Conservation (phyloP, 1,140 invertebrate species). For the Psix sp. region DNA sequence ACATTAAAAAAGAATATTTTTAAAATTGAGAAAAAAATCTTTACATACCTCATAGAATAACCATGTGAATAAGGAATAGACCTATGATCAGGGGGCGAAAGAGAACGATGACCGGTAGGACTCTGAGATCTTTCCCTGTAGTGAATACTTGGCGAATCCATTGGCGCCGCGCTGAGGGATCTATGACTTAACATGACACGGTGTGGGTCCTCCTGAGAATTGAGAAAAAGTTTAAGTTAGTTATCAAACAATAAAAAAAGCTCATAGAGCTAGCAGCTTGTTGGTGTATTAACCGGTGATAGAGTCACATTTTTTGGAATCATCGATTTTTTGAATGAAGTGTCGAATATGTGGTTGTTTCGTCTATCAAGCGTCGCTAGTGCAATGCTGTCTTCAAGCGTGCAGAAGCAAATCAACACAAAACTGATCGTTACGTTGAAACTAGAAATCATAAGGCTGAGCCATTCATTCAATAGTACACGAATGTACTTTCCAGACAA, state of each 20-base stretch:
- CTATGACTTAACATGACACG: slow-evolving; percentile 77
- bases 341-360: too few species aligned
- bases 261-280: neutral
- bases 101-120: slow-evolving; percentile 81
- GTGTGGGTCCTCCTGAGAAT: slow-evolving; percentile 75
- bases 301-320: slow-evolving; percentile 9
- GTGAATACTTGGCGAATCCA: slow-evolving; percentile 80
- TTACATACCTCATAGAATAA: slow-evolving; percentile 70
- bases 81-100: slow-evolving; percentile 86
- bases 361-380: slow-evolving; percentile 57
- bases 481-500: slow-evolving; percentile 20
- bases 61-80: slow-evolving; percentile 76
- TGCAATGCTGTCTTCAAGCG: slow-evolving; percentile 60
- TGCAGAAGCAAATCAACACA: slow-evolving; percentile 57
- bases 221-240: slow-evolving; percentile 43
- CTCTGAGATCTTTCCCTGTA: slow-evolving; percentile 82
- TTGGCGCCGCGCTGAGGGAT: slow-evolving; percentile 87
- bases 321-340: too few species aligned
- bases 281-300: too few species aligned
- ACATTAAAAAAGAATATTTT: neutral
- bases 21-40: neutral
- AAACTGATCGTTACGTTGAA: slow-evolving; percentile 43
- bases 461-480: slow-evolving; percentile 35
- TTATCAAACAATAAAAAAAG: too few species aligned
- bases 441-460: slow-evolving; percentile 37